Percentiles rank a stretch among this genome's conserved stretches.
Conservation (phyloP, 2,113 vertebrate species). For the Pongo pygmaeus region DNA sequence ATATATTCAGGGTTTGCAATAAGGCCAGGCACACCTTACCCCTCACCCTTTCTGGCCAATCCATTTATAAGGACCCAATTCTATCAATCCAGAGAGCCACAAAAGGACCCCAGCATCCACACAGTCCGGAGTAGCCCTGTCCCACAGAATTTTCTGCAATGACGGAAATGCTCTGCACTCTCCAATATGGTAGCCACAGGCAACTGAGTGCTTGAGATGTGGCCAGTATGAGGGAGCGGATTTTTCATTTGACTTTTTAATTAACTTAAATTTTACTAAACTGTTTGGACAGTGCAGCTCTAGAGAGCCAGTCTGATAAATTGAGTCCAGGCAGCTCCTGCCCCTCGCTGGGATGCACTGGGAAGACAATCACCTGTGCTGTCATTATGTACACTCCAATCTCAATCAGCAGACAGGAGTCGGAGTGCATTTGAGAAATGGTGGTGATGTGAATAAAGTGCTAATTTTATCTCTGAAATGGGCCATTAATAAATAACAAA, state of each 20-base stretch:
- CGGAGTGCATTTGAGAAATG: conserved; percentile 73
- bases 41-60: neutral
- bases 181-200: neutral
- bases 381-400: conserved; percentile 52
- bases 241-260: conserved; percentile 30
- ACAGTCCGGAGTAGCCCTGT: rapidly evolving
- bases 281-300: neutral
- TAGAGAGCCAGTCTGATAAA: neutral
- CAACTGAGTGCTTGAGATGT: rapidly evolving
- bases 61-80: neutral
- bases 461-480: conserved; percentile 82
- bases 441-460: conserved; percentile 70
- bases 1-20: neutral
- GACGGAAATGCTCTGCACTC: too few species aligned
- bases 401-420: conserved; percentile 63
- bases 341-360: neutral
- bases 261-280: conserved; percentile 25
- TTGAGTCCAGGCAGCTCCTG: neutral
- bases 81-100: neutral
- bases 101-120: neutral
- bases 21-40: neutral
- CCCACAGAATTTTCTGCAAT: neutral
- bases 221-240: neutral
- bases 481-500: conserved; percentile 84
- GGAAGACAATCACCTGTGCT: conserved; percentile 61